Evolutionary conservation across 2,797 vertebrate species (phyloP).

Genomic region (Etheostoma perlongum): DNA sequence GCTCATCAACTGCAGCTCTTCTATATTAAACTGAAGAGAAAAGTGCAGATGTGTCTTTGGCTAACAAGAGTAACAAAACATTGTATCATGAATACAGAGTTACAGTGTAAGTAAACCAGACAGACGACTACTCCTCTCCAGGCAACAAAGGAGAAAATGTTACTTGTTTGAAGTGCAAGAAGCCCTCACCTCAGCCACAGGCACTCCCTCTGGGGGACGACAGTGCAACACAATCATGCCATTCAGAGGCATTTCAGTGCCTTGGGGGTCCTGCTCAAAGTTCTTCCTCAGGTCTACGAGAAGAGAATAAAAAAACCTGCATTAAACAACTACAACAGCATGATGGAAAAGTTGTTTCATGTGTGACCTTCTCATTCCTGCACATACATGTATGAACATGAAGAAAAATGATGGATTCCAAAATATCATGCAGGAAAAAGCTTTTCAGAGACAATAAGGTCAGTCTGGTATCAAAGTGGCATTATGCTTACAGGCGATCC

Average conservation of each 20-base stretch:
- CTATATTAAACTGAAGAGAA: constrained; percentile 19
- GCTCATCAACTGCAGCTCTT: constrained; percentile 38
- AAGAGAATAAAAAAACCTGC: constrained; percentile 56
- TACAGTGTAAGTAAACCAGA: constrained; percentile 39
- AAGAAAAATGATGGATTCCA: constrained; percentile 1
- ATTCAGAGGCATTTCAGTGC: constrained; percentile 95
- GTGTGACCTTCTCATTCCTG: constrained; percentile 29
- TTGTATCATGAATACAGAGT: constrained; percentile 31
- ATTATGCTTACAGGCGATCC: constrained; percentile 93
- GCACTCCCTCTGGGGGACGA: constrained; percentile 97
- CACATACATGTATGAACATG: neutral
- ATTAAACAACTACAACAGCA: constrained; percentile 33
- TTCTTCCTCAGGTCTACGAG: constrained; percentile 93
- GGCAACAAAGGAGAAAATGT: constrained; percentile 54
- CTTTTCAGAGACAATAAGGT: constrained; percentile 46
- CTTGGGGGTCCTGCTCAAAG: constrained; percentile 98
- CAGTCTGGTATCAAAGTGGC: constrained; percentile 48
- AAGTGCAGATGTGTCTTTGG: constrained; percentile 6
- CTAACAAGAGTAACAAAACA: constrained; percentile 39
- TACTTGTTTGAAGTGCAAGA: constrained; percentile 66
- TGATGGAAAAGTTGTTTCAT: constrained; percentile 13
- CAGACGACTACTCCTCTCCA: constrained; percentile 48
- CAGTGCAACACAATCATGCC: constrained; percentile 98
- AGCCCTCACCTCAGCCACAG: constrained; percentile 92
- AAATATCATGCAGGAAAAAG: constrained; percentile 17